Evolutionary conservation across 2,888 invertebrate species (phyloP), one percentile per base, ranked within the genome.

Genomic region (Ferrisia virgata): DNA sequence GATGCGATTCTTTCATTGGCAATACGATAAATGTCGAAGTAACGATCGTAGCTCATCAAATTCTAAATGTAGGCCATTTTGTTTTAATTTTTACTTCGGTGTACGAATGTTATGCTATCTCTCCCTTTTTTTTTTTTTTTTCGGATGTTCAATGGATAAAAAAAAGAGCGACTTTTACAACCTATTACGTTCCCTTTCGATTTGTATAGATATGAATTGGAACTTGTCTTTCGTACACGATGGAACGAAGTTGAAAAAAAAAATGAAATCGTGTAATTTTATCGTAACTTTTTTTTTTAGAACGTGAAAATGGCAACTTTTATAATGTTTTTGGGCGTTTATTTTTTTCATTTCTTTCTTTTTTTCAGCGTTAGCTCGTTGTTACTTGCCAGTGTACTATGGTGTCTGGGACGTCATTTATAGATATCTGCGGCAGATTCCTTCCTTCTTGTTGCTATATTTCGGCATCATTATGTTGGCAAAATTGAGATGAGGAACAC

Each of bases 301-400:
- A 36, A 76, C 36, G 72, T 36, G 72, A 76, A 36, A 76, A 76
- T 76, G 72, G 36, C 36, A 28, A 36, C 72, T 33, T 69, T 76
- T 76, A 18, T 18, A 18, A 8, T 36, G 5, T 64, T 64, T 28
- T 64, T 28, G 2, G 25, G 58, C 2, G 25, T 58, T 58, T 58
- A 25, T 58, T 2, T 72, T 72, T 28, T 36, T 18, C 18, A 0
- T 76, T 76, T 22, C 33, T n/a, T 22, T 8, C 8, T 58, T 22
- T 58, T 11, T 2, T 25, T n/a, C 36, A 3, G 8, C 4, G 36
- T 6, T 8, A 11, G n/a, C n/a, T 40, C 13, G 13, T 40, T 40
- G 6, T 40, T 40, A 9, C 40, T 13, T 40, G 8, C 13, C 40
- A 22, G 53, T 53, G 22, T 53, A 53, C 13, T 69, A 9, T 22